phyloP scores from a whole-genome alignment of 2,113 vertebrate genomes.

The Genyomyrus donnyi region DNA sequence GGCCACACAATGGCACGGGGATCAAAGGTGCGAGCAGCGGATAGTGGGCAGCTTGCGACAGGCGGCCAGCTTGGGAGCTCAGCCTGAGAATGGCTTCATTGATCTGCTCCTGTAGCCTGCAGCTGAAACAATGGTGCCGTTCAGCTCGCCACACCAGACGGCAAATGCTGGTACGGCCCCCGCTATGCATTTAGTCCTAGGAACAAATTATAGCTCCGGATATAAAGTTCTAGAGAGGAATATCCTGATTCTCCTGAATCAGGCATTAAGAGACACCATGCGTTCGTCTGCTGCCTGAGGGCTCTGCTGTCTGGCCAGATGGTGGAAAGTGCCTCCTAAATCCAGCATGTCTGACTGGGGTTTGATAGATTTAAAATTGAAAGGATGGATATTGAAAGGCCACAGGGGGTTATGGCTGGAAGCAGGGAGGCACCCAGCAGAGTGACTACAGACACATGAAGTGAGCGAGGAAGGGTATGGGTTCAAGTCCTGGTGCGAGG shows the following conservation, averaged over 20 bases:
- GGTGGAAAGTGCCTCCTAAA: not conserved
- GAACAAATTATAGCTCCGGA: not conserved
- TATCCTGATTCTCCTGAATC: not conserved
- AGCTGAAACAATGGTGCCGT: not conserved
- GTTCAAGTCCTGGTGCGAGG: not conserved
- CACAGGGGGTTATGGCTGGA: not conserved
- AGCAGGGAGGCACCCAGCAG: not conserved
- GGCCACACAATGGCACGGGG: constrained; percentile 25
- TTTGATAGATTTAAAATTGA: not conserved
- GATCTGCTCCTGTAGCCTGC: not conserved
- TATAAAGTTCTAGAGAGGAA: not conserved
- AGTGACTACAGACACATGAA: not conserved
- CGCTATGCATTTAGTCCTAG: not conserved
- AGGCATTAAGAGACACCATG: not conserved
- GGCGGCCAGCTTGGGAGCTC: not conserved
- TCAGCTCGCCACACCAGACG: not conserved
- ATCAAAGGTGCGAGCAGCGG: not conserved
- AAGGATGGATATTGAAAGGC: not conserved
- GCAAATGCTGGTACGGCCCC: not conserved
- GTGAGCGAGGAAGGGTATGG: not conserved
- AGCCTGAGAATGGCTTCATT: constrained; percentile 25
- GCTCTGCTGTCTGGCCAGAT: not conserved
- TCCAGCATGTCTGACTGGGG: not conserved
- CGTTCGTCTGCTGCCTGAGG: not conserved
- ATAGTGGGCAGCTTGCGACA: not conserved